These are phyloP conservation scores for Bemisia tabaci DNA, from an alignment of 1,140 invertebrate genomes.

Conservation along the genomic window DNA sequence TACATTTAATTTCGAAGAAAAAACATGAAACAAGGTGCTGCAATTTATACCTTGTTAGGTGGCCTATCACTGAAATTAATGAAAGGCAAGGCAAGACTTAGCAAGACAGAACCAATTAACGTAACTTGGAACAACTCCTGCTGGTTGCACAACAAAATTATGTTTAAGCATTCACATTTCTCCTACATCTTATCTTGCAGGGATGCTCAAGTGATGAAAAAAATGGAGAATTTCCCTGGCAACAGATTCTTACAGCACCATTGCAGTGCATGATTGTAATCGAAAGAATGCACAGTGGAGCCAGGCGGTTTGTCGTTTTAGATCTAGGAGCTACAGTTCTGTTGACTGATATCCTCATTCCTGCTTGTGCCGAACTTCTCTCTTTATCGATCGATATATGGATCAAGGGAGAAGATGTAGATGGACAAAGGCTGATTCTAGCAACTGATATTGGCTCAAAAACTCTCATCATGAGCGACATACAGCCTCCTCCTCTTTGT, in stretches of 20 bases:
- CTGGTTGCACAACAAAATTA: too few species aligned
- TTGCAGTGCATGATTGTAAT: slow-evolving; percentile 77
- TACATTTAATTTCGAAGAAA: too few species aligned
- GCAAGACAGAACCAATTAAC: too few species aligned
- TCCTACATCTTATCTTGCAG: too few species aligned
- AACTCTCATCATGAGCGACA: slow-evolving; percentile 69
- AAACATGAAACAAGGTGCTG: too few species aligned
- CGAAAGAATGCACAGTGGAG: slow-evolving; percentile 82
- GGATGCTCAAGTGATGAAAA: too few species aligned
- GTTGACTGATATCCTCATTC: slow-evolving; percentile 77
- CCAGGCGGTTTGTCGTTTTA: slow-evolving; percentile 70
- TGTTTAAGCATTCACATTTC: too few species aligned
- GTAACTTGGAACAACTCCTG: too few species aligned
- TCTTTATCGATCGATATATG: slow-evolving; percentile 82
- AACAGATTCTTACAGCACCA: slow-evolving; percentile 55
- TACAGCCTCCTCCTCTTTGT: slow-evolving; percentile 77
- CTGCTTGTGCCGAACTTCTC: slow-evolving; percentile 69
- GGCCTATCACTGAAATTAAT: too few species aligned
- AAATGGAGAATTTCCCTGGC: slow-evolving; percentile 52
- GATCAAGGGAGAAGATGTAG: slow-evolving; percentile 65
- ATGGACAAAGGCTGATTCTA: slow-evolving; percentile 69
- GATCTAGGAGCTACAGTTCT: slow-evolving; percentile 76
- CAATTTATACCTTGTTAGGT: too few species aligned
- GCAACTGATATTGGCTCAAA: slow-evolving; percentile 70
- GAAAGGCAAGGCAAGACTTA: too few species aligned